Base-by-base conservation (phyloP, 2,888 invertebrate genomes). In the Aphodius sticticus region DNA sequence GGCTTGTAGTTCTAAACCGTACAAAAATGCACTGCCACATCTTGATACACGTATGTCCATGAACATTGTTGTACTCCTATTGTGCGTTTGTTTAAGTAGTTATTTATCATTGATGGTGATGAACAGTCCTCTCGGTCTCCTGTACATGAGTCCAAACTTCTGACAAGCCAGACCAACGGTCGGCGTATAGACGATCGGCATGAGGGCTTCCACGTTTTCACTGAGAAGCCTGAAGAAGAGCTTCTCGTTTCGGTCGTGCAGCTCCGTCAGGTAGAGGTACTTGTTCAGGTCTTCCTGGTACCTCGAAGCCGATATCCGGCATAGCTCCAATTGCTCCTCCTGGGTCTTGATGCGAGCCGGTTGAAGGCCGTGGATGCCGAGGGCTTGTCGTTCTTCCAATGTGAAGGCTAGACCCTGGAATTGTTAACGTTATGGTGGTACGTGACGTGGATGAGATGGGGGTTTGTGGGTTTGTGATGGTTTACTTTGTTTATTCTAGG, bases 181-280 rank as follows among this genome's bases (percentile, higher is more conserved):
- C 0, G 99, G 99, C 0, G 99, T 99, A 89, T 99, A 99, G 16
- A 99, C 97, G 86, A 99, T 97, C 0, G 99, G 99, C 94, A 99
- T 95, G 90, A 98, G 93, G 87, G 95, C 93, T 89, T 98, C 97
- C 81, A 98, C 95, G 89, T 99, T 96, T 89, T 99, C 97, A 81
- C 95, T 93, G 75, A 99, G 90, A 76, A 99, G 93, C 82, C 97
- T 93, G 91, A 97, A 99, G 92, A 98, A 99, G 83, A 99, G 92
- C 87, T 97, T 95, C 90, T 99, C 99, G 90, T 99, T 99, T 87
- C 98, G 94, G 89, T 99, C 99, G 93, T 96, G 95, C 88, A 96
- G 91, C 91, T 97, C 97, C 86, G 96, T 95, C 86, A 99, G 93
- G 90, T 98, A 99, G 85, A 99, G 94, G 90, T 99, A 99, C 90